Evolutionary conservation across 2,888 invertebrate species (phyloP).

Genomic region (Ophion slaviceki): DNA sequence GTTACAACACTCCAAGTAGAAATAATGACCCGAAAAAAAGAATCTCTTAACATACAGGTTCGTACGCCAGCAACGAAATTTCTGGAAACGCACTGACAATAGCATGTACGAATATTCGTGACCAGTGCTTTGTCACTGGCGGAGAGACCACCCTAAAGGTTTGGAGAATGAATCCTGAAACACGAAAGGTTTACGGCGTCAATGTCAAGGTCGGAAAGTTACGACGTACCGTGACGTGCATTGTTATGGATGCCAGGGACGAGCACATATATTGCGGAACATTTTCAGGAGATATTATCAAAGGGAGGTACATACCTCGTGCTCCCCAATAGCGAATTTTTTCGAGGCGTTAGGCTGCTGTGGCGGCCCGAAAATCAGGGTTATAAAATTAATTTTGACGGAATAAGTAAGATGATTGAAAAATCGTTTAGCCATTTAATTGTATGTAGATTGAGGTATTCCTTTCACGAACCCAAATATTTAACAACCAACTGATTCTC

Average conservation of each 20-base stretch:
- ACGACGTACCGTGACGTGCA: conserved; percentile 90
- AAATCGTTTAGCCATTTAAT: too few species aligned
- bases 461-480: too few species aligned
- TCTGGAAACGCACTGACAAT: conserved; percentile 89
- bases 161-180: conserved; percentile 90
- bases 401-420: too few species aligned
- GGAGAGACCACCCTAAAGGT: conserved; percentile 90
- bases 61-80: conserved; percentile 87
- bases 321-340: conserved; percentile 41
- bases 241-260: conserved; percentile 89
- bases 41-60: conserved; percentile 74
- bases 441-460: too few species aligned
- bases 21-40: conserved; percentile 1
- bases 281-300: conserved; percentile 90
- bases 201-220: conserved; percentile 92
- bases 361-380: too few species aligned
- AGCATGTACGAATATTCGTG: conserved; percentile 85
- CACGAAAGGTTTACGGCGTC: conserved; percentile 88
- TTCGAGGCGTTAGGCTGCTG: not conserved
- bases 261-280: conserved; percentile 93
- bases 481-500: too few species aligned
- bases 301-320: conserved; percentile 77
- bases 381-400: too few species aligned
- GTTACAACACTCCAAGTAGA: not conserved
- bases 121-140: conserved; percentile 89